Evolutionary conservation across 2,888 invertebrate species (phyloP).

Genomic region (Drosophila koepferae): DNA sequence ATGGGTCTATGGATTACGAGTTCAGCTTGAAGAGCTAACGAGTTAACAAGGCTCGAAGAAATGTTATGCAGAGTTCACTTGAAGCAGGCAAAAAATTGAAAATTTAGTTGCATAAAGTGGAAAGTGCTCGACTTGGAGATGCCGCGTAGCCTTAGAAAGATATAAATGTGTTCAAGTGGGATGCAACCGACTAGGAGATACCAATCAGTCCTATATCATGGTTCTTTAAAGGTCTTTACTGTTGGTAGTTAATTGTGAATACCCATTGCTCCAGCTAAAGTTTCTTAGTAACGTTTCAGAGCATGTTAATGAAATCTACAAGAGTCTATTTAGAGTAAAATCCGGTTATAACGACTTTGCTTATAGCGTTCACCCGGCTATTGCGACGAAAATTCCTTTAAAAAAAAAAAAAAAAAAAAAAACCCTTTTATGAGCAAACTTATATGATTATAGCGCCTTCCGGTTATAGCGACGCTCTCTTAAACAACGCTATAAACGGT

Average conservation of each 20-base stretch:
- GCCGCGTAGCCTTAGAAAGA: neutral
- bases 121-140: neutral
- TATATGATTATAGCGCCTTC: too few relatives aligned
- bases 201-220: neutral
- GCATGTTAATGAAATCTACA: neutral
- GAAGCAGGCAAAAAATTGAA: neutral
- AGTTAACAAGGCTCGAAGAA: neutral
- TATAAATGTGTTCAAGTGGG: neutral
- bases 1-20: constrained; percentile 20
- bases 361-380: too few relatives aligned
- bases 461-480: too few relatives aligned
- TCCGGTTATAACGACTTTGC: too few relatives aligned
- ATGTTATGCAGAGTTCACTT: neutral
- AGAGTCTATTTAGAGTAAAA: neutral
- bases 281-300: neutral
- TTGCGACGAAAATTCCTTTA: too few relatives aligned
- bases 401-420: too few relatives aligned
- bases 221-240: neutral
- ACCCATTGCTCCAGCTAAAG: neutral
- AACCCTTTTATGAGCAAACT: too few relatives aligned
- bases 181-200: neutral
- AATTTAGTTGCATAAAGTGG: neutral
- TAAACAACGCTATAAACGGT: too few relatives aligned
- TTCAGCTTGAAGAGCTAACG: constrained; percentile 5
- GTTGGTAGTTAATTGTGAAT: too few relatives aligned